Evolutionary conservation across 2,113 vertebrate genomes (phyloP).

Genomic region (Stigmatopora argus): DNA sequence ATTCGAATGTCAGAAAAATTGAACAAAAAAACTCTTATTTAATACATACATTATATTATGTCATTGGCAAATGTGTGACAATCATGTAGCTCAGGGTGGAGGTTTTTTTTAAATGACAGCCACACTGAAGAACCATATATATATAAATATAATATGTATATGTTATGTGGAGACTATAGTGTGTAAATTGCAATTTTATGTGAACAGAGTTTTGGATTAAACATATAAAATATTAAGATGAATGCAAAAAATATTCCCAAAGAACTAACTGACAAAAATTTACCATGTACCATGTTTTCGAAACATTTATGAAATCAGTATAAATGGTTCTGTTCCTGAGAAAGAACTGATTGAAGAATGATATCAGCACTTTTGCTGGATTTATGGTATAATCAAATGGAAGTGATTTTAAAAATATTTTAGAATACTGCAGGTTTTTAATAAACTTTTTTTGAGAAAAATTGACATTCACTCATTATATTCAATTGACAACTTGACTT

Average conservation of each 20-base stretch:
- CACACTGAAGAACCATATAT: neutral
- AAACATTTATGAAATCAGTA: neutral
- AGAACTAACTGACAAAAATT: no score
- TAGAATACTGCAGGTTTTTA: no score
- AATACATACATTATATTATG: slow-evolving; percentile 48
- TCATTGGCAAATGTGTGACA: slow-evolving; percentile 28
- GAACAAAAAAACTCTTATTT: slow-evolving; percentile 58
- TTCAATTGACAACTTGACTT: neutral
- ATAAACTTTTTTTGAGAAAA: neutral
- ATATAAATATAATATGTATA: neutral
- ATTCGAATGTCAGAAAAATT: slow-evolving; percentile 56
- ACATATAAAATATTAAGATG: neutral
- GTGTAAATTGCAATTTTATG: neutral
- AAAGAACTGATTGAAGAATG: neutral
- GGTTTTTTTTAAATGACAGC: neutral
- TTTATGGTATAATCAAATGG: neutral
- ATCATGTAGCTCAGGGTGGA: slow-evolving; percentile 36
- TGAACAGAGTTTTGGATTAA: neutral
- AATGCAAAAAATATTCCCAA: neutral
- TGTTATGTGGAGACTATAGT: neutral
- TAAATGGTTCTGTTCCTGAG: neutral
- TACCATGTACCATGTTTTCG: neutral
- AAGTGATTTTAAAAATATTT: neutral
- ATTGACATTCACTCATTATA: neutral
- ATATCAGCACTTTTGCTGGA: neutral